Evolutionary conservation across 2,113 vertebrate species (phyloP).

Genomic region (Ameiurus melas): DNA sequence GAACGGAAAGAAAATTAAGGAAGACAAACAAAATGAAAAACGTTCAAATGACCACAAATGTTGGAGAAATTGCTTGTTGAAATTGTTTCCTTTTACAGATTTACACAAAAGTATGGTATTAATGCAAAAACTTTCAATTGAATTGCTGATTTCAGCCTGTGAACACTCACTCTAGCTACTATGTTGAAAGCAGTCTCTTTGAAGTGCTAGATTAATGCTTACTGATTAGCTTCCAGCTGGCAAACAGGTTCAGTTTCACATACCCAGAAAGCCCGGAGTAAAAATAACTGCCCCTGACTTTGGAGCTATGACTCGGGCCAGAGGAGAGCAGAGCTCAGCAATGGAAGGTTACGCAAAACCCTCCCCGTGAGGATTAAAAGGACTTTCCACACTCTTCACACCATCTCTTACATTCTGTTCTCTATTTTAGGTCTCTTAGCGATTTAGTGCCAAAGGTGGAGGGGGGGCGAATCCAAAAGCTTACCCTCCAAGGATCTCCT

Average conservation of each 20-base stretch:
- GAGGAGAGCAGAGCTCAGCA: constrained; percentile 25
- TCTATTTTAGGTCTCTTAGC: neutral
- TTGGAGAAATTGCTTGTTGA: neutral
- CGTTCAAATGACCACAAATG: neutral
- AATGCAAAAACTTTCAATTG: neutral
- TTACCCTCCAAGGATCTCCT: constrained; percentile 92
- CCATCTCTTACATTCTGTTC: constrained; percentile 45
- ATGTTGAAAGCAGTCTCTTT: constrained; percentile 70
- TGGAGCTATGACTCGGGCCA: constrained; percentile 66
- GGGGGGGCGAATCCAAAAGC: constrained; percentile 38
- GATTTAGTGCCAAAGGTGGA: neutral
- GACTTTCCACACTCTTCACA: constrained; percentile 48
- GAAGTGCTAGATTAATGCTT: constrained; percentile 74
- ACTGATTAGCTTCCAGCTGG: constrained; percentile 75
- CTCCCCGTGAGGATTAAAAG: constrained; percentile 48
- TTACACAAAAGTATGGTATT: neutral
- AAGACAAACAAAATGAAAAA: neutral
- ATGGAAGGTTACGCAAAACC: constrained; percentile 56
- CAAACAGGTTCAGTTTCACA: constrained; percentile 73
- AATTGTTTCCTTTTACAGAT: neutral
- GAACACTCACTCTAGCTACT: constrained; percentile 53
- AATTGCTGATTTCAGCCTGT: neutral
- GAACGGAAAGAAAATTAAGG: neutral
- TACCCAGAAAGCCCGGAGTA: constrained; percentile 64
- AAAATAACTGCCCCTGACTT: constrained; percentile 75